Evolutionary conservation across 2,797 vertebrate species (phyloP).

Genomic region (Onychomys arenicola): DNA sequence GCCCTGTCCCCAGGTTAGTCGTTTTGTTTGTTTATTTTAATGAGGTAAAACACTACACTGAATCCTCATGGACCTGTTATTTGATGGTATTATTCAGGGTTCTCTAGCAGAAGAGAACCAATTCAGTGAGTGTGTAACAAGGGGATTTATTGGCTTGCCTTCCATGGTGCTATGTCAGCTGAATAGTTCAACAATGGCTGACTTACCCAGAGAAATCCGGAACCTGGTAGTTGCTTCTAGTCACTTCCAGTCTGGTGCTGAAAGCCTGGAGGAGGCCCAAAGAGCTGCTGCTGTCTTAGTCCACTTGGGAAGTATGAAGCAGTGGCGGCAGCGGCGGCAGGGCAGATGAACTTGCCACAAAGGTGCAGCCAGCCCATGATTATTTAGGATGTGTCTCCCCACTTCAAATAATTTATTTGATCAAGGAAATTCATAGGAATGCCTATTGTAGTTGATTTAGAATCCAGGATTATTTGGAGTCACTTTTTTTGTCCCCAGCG

Average conservation of each 20-base stretch:
- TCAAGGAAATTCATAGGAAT: neutral
- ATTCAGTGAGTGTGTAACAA: neutral
- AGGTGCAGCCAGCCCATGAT: neutral
- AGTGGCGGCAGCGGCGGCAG: neutral
- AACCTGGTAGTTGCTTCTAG: neutral
- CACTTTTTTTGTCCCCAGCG: neutral
- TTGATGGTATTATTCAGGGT: neutral
- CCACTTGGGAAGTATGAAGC: neutral
- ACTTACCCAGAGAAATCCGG: neutral
- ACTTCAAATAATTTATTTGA: neutral
- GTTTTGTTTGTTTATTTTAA: neutral
- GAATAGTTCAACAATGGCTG: neutral
- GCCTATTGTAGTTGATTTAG: neutral
- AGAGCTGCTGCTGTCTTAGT: neutral
- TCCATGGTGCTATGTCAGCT: neutral
- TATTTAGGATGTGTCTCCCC: neutral
- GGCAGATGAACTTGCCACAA: neutral
- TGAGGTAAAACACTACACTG: neutral
- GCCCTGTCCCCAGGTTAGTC: neutral
- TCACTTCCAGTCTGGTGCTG: neutral
- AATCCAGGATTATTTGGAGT: neutral
- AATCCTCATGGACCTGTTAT: neutral
- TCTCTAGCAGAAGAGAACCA: neutral
- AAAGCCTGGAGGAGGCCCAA: neutral
- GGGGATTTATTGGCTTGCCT: neutral